These are phyloP conservation scores for Leucopsar rothschildi DNA, from an alignment of 2,113 vertebrate genomes.

Conservation along the genomic window DNA sequence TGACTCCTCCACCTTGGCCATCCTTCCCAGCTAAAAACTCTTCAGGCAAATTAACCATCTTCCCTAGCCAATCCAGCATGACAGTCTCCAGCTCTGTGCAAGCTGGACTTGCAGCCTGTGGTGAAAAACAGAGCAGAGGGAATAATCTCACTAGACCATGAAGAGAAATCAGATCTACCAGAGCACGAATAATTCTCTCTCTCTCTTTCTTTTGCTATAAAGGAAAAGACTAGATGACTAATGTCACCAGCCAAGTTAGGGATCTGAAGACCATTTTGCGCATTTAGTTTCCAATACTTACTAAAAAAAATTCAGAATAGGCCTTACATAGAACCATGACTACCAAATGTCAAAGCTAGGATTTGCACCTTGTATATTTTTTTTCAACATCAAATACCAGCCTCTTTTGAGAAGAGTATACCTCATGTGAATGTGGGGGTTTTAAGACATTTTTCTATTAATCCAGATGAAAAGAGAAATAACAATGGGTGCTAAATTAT, in stretches of 20 bases:
- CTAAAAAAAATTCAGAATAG: background rate
- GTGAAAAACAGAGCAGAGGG: background rate
- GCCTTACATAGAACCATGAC: background rate
- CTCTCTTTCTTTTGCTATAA: background rate
- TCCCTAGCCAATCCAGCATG: conserved; percentile 96
- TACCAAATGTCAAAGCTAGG: background rate
- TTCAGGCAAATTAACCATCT: conserved; percentile 89
- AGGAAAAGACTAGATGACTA: background rate
- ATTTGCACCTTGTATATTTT: background rate
- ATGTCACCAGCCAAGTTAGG: background rate
- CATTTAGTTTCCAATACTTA: background rate
- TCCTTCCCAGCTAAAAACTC: conserved; percentile 82
- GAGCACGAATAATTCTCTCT: background rate
- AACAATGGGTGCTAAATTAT: background rate
- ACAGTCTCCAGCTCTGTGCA: conserved; percentile 96
- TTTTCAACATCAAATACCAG: background rate
- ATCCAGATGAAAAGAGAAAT: background rate
- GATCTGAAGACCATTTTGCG: background rate
- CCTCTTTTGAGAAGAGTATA: background rate
- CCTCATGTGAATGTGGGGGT: background rate
- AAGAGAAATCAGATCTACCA: background rate
- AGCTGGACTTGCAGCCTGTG: conserved; percentile 89
- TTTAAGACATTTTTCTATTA: background rate
- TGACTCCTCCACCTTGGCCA: conserved; percentile 89
- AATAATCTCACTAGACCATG: background rate